Base-by-base conservation (phyloP, 1,140 invertebrate species). In the Drosophila lacteicornis region DNA sequence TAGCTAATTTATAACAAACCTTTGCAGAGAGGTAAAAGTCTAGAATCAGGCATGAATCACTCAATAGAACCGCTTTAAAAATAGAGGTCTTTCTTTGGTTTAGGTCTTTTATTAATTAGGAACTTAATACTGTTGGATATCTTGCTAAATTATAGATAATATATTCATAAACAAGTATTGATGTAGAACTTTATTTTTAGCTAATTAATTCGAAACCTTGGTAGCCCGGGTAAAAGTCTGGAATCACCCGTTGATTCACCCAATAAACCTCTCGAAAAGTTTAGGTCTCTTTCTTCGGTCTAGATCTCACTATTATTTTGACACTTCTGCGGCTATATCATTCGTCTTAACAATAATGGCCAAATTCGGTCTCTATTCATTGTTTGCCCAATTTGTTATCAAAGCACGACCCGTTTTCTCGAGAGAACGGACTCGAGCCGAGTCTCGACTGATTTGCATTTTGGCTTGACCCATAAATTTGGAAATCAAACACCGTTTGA, bases 401-500 rank as follows among this genome's bases (percentile, higher is more conserved):
- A 68, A 78, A 78, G 75, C 75, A 78, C 75, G 75, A 78, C 65
- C 75, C 75, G 75, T 78, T 78, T 78, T 57, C 46, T 61, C 53
- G 19, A 53, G 51, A 55, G 58, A 82, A 79, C 58, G 81, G 68
- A 82, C 59, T 68, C 46, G 47, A 50, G 46, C 61, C 27, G 27
- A 30, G 27, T 55, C 33, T 36, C 19, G 7, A 57, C 76, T 79
- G 66, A 82, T 82, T 82, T 82, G 80, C 80, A 82, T 82, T 67
- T 82, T 63, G 33, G 75, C 62, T 68, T 82, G 80, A 82, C 80
- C 80, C 59, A 82, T 82, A 82, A 82, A 82, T 82, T 82, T 82
- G 75, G 80, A 79, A 82, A 82, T 79, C 80, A 82, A 82, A 82
- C 80, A 82, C 80, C 80, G 80, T 82, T 82, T 68, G 80, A 62